Base-by-base conservation (phyloP, 2,888 invertebrate genomes). In the Eristalis tenax region DNA sequence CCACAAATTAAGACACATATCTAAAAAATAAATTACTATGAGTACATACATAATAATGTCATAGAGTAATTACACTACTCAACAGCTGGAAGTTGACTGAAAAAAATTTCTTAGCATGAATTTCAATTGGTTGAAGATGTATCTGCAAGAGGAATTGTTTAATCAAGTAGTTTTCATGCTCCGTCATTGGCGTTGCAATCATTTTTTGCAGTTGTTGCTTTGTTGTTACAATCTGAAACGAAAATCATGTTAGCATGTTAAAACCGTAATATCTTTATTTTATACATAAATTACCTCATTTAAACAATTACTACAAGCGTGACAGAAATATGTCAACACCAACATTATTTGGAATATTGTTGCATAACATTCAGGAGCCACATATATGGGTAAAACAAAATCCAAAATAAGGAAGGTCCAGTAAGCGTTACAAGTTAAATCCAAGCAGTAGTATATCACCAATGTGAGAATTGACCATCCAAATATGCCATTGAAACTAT, bases 101-200 rank as follows among this genome's bases (percentile, higher is more conserved):
- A 56, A 83, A 83, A 4, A 79, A 65, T 0, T 15, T 13, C 35
- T 75, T 83, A 0, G 69, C 79, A 50, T 83, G 79, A 22, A 83
- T 32, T 0, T 22, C 10, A 66, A 83, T 75, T 1, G 83, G 79
- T n/a, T 64, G 70, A 22, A 79, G 73, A 18, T 26, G 5, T 0
- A 83, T 70, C 69, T 83, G 83, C 0, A 83, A 22, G 8, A 83
- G 59, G 32, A 83, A 79, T 32, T 63, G 74, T 23, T 74, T 23
- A 6, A 83, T 18, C 43, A 83, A 61, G 23, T 70, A 70, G 26
- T 61, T 70, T 11, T 22, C 57, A 26, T 79, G 65, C 50, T 83
- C 79, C 1, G 13, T 43, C 56, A 61, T 26, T n/a, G 63, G 18
- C 11, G 15, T 69, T 8, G 10, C 11, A 2, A 83, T 6, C 64